These are phyloP conservation scores for Sebastes flavidus DNA, from an alignment of 2,797 vertebrate genomes.

Conservation along the genomic window DNA sequence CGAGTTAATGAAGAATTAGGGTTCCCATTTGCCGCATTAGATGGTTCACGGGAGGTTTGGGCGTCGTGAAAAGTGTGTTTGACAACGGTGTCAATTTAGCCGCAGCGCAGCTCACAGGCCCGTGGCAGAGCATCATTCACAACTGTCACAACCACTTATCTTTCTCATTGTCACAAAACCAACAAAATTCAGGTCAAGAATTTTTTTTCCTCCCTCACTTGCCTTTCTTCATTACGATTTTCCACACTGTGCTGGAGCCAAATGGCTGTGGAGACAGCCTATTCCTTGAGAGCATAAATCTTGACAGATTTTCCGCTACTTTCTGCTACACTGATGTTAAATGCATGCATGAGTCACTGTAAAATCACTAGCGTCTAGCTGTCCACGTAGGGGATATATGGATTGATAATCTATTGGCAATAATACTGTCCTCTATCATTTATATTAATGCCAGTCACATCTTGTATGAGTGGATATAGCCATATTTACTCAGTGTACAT, in stretches of 20 bases:
- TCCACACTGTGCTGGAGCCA: conserved; percentile 50
- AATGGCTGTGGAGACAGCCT: conserved; percentile 46
- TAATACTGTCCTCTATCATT: conserved; percentile 11
- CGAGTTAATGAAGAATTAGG: conserved; percentile 98
- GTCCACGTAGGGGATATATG: conserved; percentile 3
- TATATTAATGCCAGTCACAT: conserved; percentile 2
- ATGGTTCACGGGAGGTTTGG: conserved; percentile 90
- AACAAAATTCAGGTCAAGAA: conserved; percentile 84
- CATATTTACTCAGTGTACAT: neutral
- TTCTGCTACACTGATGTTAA: conserved; percentile 42
- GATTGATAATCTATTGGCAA: conserved; percentile 27
- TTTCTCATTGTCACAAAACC: conserved; percentile 87
- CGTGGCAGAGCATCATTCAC: conserved; percentile 91
- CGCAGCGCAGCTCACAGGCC: conserved; percentile 82
- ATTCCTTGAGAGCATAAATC: conserved; percentile 50
- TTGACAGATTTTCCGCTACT: conserved; percentile 46
- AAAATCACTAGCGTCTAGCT: conserved; percentile 9
- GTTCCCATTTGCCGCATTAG: conserved; percentile 95
- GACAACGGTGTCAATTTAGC: conserved; percentile 93
- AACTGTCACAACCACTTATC: conserved; percentile 95
- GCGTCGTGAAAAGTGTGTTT: conserved; percentile 84
- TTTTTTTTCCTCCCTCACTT: conserved; percentile 49
- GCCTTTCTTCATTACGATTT: conserved; percentile 67
- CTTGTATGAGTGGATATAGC: neutral
- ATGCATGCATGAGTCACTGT: conserved; percentile 41